Evolutionary conservation across 64 coral and sea anemone genomes (phyloP), one percentile per base, ranked within the genome.

Genomic region (Orbicella faveolata): DNA sequence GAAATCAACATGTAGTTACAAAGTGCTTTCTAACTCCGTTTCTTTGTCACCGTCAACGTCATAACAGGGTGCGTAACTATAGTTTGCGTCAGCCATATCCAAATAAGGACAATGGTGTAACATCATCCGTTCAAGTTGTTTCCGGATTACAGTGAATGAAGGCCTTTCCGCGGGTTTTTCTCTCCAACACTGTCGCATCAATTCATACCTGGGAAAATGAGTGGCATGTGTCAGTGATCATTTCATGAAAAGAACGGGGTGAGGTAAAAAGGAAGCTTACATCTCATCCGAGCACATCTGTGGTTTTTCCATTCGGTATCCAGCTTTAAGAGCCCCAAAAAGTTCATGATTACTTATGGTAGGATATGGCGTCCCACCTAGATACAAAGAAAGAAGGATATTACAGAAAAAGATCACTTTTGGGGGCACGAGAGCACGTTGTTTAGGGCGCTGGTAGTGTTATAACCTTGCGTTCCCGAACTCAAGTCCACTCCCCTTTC

Each of bases 241-340:
- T 10, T 53, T 10, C 21, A 7, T 44, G 13, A 20, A 48, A 44
- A 37, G 9, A 14, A 48, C 44, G 19, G 48, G 2, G 10, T 48
- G 37, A 51, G 14, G 2, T 12, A 20, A 21, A 44, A 41, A 2
- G 37, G 30, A 30, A 30, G 30, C 30, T 30, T 30, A 30, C 30
- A 30, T 30, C 30, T 30, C 30, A 30, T 30, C 30, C 30, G 30
- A 30, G 30, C 30, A 30, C 30, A 30, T 30, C 30, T 30, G 30
- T 30, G 30, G 30, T 52, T 76, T 91, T 15, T 84, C 80, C 89
- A 91, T 83, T 74, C 89, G 20, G 73, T 91, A 84, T 63, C 89
- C 89, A 15, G 25, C 63, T 25, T 70, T 91, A 14, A 91, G 17
- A 20, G 20, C 52, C 23, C 75, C 19, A 3, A 76, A 20, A 14